Conservation (phyloP, 2,797 vertebrate genomes). For the Cyclopterus lumpus region DNA sequence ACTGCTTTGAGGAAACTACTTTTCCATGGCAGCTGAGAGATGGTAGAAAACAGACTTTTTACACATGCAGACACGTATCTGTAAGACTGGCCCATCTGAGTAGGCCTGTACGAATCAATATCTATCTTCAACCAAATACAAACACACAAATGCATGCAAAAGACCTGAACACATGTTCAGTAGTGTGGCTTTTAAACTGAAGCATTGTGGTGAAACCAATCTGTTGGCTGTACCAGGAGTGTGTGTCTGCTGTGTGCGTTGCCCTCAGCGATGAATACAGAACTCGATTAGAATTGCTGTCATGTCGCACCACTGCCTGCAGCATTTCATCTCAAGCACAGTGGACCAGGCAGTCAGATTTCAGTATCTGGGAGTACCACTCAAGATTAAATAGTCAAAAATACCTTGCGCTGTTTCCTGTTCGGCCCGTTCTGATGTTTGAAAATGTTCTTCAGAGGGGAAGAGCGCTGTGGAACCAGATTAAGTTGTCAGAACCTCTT, state of each 20-base stretch:
- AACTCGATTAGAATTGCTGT: slow-evolving; percentile 80
- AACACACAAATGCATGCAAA: slow-evolving; percentile 29
- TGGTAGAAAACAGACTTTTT: slow-evolving; percentile 21
- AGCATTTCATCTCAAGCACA: slow-evolving; percentile 58
- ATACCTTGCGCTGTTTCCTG: slow-evolving; percentile 21
- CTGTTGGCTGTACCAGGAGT: slow-evolving; percentile 33
- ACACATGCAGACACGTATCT: slow-evolving; percentile 17
- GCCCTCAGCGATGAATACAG: slow-evolving; percentile 70
- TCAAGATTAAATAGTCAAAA: slow-evolving; percentile 45
- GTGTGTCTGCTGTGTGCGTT: slow-evolving; percentile 52
- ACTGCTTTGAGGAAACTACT: slow-evolving; percentile 2
- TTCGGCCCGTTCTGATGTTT: slow-evolving; percentile 43
- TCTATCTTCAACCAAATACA: slow-evolving; percentile 6
- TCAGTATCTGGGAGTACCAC: slow-evolving; percentile 28
- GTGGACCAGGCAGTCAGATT: slow-evolving; percentile 45
- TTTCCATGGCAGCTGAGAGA: background rate
- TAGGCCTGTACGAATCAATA: background rate
- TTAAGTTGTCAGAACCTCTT: slow-evolving; percentile 56
- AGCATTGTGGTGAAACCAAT: slow-evolving; percentile 44
- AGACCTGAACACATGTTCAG: slow-evolving; percentile 2
- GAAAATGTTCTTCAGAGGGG: slow-evolving; percentile 60
- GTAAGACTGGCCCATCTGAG: background rate
- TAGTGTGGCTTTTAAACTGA: slow-evolving; percentile 25
- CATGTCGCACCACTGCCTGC: slow-evolving; percentile 69
- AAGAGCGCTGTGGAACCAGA: slow-evolving; percentile 52